These are phyloP conservation scores for Helicoverpa zea DNA, from an alignment of 1,140 invertebrate genomes.

Conservation along the genomic window DNA sequence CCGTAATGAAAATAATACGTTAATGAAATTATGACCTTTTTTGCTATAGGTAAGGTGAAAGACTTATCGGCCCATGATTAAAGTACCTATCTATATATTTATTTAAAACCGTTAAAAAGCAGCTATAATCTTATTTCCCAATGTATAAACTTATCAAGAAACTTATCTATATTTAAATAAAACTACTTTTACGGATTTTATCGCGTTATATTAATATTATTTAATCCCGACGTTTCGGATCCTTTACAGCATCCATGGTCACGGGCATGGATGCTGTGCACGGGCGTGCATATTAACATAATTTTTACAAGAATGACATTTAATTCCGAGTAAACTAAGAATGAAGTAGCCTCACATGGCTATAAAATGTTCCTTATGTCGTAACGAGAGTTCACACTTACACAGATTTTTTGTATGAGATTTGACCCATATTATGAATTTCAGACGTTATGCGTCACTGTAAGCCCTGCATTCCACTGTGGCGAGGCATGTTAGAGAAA, in stretches of 20 bases:
- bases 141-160: conserved; percentile 13
- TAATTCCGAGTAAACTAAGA: not conserved
- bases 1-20: too few relatives aligned
- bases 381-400: conserved; percentile 37
- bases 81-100: not conserved
- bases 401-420: conserved; percentile 27
- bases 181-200: too few relatives aligned
- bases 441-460: conserved; percentile 32
- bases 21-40: too few relatives aligned
- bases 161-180: too few relatives aligned
- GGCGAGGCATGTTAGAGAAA: conserved; percentile 8
- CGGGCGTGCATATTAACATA: conserved; percentile 20
- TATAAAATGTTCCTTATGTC: not conserved
- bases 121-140: conserved; percentile 7
- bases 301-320: not conserved
- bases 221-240: too few relatives aligned
- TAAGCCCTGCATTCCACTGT: conserved; percentile 33
- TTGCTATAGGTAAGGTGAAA: too few relatives aligned
- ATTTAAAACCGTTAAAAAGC: not conserved
- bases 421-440: conserved; percentile 37
- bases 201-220: too few relatives aligned
- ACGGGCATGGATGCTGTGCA: too few relatives aligned
- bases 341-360: not conserved
- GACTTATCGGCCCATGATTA: not conserved
- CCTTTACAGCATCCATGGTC: too few relatives aligned